These are phyloP conservation scores for Perca fluviatilis DNA, from an alignment of 2,113 vertebrate species.

Conservation along the genomic window DNA sequence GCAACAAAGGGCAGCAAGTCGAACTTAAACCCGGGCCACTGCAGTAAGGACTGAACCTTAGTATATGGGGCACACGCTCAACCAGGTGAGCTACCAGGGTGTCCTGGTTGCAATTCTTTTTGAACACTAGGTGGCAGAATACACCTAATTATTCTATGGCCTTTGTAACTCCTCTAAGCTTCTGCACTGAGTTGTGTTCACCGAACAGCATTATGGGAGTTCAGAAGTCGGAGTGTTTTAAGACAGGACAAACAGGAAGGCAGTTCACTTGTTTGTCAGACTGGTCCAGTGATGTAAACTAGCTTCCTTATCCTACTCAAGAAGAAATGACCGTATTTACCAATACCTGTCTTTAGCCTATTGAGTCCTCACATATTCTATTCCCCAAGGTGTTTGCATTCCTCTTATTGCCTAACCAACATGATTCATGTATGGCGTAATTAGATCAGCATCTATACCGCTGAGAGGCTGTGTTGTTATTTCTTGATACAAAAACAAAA, in stretches of 20 bases:
- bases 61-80: no score
- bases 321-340: not conserved
- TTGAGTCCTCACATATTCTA: not conserved
- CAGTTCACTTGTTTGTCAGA: not conserved
- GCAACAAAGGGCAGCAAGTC: no score
- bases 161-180: not conserved
- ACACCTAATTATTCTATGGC: not conserved
- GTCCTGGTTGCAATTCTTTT: not conserved
- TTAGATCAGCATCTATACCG: not conserved
- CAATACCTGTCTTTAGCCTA: not conserved
- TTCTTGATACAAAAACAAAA: constrained; percentile 17
- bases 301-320: not conserved
- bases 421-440: not conserved
- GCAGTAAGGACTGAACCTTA: no score
- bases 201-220: not conserved
- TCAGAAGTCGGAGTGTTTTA: not conserved
- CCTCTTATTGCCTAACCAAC: not conserved
- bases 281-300: not conserved
- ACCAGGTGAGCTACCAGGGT: no score
- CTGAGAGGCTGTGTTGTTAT: not conserved
- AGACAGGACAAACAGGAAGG: constrained; percentile 8
- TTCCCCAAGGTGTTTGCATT: constrained; percentile 12
- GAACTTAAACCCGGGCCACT: no score
- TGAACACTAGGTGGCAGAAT: constrained; percentile 70
- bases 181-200: not conserved